These are phyloP conservation scores for Xenops minutus DNA, from an alignment of 2,797 vertebrate species.

Conservation along the genomic window DNA sequence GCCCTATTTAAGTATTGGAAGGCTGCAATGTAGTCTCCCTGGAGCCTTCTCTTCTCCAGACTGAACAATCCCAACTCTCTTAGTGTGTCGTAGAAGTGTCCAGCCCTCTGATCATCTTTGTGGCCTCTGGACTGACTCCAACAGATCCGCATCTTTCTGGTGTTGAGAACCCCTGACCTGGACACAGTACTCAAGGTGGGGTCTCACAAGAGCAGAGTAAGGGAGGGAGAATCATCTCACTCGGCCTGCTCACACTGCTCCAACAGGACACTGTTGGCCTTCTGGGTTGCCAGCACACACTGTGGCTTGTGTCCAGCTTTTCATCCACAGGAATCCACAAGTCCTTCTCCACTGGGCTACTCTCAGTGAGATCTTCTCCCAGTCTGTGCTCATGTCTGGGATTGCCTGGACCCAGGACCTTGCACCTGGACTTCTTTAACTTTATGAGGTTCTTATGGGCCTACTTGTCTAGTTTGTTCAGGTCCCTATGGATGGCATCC, in stretches of 20 bases:
- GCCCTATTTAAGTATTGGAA: background rate
- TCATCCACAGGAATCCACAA: background rate
- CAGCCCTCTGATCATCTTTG: background rate
- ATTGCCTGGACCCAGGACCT: background rate
- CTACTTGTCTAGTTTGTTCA: background rate
- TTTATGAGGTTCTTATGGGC: background rate
- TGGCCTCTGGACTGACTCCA: background rate
- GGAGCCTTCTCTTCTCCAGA: background rate
- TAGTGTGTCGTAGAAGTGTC: background rate
- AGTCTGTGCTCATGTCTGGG: background rate
- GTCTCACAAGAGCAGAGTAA: background rate
- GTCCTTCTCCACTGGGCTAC: background rate
- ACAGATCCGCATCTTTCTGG: background rate
- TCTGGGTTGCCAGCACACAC: accelerated
- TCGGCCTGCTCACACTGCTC: background rate
- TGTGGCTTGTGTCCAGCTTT: background rate
- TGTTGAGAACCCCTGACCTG: background rate
- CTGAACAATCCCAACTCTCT: background rate
- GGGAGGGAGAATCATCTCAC: background rate
- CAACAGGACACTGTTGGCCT: background rate
- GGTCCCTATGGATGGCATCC: background rate
- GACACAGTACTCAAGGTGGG: background rate
- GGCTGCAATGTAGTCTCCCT: background rate
- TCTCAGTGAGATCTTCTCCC: background rate
- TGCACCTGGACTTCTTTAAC: background rate